These are phyloP conservation scores for Petrophora chlorosata DNA, from an alignment of 2,888 invertebrate genomes.

Conservation along the genomic window DNA sequence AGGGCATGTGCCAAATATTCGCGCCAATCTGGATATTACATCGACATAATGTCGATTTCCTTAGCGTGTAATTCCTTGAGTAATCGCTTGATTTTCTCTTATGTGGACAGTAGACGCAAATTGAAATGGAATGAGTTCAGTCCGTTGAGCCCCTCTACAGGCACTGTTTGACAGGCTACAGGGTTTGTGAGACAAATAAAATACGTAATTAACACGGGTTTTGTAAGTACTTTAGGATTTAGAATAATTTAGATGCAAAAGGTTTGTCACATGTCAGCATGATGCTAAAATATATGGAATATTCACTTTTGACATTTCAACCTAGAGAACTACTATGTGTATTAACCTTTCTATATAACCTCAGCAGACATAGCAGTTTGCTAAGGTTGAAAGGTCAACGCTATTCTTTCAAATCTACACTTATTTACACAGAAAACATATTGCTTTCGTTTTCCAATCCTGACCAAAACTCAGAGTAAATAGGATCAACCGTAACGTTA, in stretches of 20 bases:
- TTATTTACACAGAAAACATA: constrained; percentile 15
- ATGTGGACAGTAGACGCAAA: constrained; percentile 12
- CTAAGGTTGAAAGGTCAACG: constrained; percentile 1
- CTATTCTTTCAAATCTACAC: constrained; percentile 1
- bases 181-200: no score
- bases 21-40: constrained; percentile 33
- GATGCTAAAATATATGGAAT: no score
- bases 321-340: no score
- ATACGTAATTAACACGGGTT: no score
- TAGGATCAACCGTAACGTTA: constrained; percentile 25
- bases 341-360: no score
- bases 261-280: no score
- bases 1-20: constrained; percentile 45
- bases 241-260: no score
- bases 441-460: constrained; percentile 24
- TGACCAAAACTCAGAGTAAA: constrained; percentile 36
- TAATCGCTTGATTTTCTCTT: constrained; percentile 14
- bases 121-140: constrained; percentile 7
- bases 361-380: no score
- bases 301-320: no score
- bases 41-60: constrained; percentile 20
- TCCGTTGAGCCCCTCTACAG: constrained; percentile 2
- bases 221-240: no score
- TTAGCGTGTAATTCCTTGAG: constrained; percentile 20
- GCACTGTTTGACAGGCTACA: no score